phyloP scores from a whole-genome alignment of 2,797 vertebrate species.

The Periophthalmus magnuspinnatus region DNA sequence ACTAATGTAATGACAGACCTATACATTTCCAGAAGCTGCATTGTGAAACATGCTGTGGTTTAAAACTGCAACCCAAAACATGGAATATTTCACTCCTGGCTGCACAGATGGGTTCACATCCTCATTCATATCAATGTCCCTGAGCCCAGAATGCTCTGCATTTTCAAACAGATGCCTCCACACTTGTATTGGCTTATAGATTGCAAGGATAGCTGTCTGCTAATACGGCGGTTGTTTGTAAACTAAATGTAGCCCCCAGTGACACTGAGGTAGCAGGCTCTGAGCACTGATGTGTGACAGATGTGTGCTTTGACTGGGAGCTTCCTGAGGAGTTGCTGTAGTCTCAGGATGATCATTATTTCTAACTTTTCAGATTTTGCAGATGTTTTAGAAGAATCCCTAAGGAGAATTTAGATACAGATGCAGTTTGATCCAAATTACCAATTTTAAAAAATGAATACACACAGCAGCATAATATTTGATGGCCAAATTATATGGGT shows the following conservation, averaged over 20 bases:
- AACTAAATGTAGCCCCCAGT: neutral
- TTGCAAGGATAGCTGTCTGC: slow-evolving; percentile 29
- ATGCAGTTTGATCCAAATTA: too few species aligned
- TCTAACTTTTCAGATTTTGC: neutral
- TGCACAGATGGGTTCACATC: slow-evolving; percentile 24
- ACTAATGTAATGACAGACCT: too few species aligned
- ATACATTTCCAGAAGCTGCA: too few species aligned
- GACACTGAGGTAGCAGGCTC: neutral
- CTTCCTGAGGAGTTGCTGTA: neutral
- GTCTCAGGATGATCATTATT: neutral
- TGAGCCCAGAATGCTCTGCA: slow-evolving; percentile 5
- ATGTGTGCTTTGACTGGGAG: slow-evolving; percentile 14
- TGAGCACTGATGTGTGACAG: slow-evolving; percentile 1
- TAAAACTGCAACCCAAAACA: too few species aligned
- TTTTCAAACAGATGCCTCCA: slow-evolving; percentile 57
- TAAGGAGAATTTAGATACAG: neutral
- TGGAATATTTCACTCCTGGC: too few species aligned
- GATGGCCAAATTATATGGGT: too few species aligned
- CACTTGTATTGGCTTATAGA: slow-evolving; percentile 43
- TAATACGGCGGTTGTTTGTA: slow-evolving; percentile 3
- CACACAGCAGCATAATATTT: too few species aligned
- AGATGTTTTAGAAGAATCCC: neutral
- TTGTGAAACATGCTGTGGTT: too few species aligned
- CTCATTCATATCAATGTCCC: slow-evolving; percentile 25
- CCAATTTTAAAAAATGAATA: too few species aligned